These are phyloP conservation scores for Peribatodes rhomboidaria DNA, from an alignment of 2,888 invertebrate genomes.

Conservation along the genomic window DNA sequence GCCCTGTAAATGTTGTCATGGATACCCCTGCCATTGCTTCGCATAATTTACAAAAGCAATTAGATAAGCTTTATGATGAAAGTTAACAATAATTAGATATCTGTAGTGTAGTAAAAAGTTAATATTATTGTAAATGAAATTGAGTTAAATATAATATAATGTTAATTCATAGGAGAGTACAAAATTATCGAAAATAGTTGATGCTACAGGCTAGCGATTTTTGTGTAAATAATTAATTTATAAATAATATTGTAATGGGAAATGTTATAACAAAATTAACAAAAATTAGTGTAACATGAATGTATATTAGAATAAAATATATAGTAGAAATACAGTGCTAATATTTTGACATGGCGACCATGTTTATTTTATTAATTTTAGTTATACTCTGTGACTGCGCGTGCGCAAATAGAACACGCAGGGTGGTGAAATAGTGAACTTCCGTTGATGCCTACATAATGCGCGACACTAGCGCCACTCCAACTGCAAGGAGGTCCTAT, in stretches of 20 bases:
- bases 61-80: constrained; percentile 72
- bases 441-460: neutral
- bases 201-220: constrained; percentile 17
- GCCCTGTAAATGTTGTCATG: constrained; percentile 41
- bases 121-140: neutral
- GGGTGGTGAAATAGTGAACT: constrained; percentile 23
- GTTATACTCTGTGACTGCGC: constrained; percentile 30
- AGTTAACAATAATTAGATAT: constrained; percentile 47
- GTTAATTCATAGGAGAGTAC: neutral
- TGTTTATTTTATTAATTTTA: neutral
- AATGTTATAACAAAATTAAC: too few species aligned
- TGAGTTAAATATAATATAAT: neutral
- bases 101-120: too few species aligned
- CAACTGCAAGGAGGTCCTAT: neutral
- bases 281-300: neutral
- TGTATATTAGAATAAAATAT: neutral
- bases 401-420: constrained; percentile 21
- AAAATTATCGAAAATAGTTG: neutral
- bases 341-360: neutral
- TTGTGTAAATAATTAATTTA: too few species aligned
- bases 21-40: constrained; percentile 75
- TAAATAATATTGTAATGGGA: neutral
- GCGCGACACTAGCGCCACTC: constrained; percentile 33
- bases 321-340: neutral
- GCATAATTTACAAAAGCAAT: constrained; percentile 73